Conservation (phyloP, 2,888 invertebrate genomes). For the Mimachlamys varia region DNA sequence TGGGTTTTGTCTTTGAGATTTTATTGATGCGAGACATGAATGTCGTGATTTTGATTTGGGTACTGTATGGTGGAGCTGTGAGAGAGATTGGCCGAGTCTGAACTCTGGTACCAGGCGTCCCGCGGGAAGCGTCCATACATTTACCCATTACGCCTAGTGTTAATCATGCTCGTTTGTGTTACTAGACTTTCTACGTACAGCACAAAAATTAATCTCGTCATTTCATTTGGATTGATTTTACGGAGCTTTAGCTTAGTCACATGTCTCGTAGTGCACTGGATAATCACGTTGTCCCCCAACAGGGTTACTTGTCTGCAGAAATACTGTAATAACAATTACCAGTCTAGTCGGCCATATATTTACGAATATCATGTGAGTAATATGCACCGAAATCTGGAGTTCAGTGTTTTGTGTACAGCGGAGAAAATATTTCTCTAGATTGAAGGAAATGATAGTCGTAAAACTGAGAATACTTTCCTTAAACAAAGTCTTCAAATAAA, state of each 20-base stretch:
- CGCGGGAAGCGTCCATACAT: neutral
- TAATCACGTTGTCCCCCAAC: neutral
- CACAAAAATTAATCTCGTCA: neutral
- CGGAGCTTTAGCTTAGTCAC: neutral
- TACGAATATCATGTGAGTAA: neutral
- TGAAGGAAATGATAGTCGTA: neutral
- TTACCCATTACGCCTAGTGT: neutral
- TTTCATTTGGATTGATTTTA: conserved; percentile 23
- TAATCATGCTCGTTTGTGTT: conserved; percentile 21
- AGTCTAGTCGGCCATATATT: neutral
- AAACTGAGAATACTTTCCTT: neutral
- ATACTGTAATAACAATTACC: too few species aligned
- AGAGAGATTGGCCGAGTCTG: neutral
- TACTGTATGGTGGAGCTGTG: neutral
- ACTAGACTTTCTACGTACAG: conserved; percentile 5
- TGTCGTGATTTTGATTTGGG: neutral
- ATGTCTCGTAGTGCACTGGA: neutral
- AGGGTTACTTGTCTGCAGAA: neutral
- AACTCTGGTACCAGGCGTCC: neutral
- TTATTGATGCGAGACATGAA: neutral
- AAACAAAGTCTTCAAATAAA: neutral
- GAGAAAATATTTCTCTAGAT: neutral
- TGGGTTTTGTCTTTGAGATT: neutral
- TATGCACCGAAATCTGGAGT: neutral
- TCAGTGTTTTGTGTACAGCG: neutral